Conservation (phyloP, 2,113 vertebrate species). For the Gobius niger region DNA sequence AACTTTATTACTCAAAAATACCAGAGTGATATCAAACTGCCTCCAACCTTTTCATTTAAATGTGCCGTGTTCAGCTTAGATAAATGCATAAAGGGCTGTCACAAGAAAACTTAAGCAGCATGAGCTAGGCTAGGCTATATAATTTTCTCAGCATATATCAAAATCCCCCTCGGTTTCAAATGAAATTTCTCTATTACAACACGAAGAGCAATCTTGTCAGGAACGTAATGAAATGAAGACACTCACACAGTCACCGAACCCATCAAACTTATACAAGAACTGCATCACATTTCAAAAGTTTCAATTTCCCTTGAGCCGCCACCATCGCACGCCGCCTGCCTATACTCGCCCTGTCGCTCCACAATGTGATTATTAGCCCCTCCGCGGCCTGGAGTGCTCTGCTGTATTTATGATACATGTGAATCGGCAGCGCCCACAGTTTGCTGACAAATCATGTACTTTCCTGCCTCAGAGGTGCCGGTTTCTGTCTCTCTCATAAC, state of each 20-base stretch:
- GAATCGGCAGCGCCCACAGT: slow-evolving; percentile 32
- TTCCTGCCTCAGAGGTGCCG: slow-evolving; percentile 34
- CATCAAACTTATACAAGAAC: slow-evolving; percentile 22
- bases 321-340: slow-evolving; percentile 17
- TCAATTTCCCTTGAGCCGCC: slow-evolving; percentile 34
- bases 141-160: not conserved
- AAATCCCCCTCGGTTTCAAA: too few species aligned
- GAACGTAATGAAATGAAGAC: not conserved
- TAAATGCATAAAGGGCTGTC: too few species aligned
- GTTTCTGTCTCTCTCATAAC: slow-evolving; percentile 27
- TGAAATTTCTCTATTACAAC: too few species aligned
- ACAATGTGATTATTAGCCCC: slow-evolving; percentile 30
- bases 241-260: slow-evolving; percentile 22
- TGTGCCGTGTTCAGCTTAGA: too few species aligned
- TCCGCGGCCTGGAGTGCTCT: slow-evolving; percentile 29
- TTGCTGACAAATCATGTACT: slow-evolving; percentile 66
- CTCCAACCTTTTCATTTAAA: too few species aligned
- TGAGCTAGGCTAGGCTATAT: too few species aligned
- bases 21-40: too few species aligned
- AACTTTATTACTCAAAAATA: too few species aligned
- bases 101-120: too few species aligned
- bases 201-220: too few species aligned
- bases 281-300: slow-evolving; percentile 17
- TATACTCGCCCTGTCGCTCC: slow-evolving; percentile 18
- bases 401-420: slow-evolving; percentile 38